These are phyloP conservation scores for Mactromeris polynyma DNA, from an alignment of 2,888 invertebrate species.

Conservation along the genomic window DNA sequence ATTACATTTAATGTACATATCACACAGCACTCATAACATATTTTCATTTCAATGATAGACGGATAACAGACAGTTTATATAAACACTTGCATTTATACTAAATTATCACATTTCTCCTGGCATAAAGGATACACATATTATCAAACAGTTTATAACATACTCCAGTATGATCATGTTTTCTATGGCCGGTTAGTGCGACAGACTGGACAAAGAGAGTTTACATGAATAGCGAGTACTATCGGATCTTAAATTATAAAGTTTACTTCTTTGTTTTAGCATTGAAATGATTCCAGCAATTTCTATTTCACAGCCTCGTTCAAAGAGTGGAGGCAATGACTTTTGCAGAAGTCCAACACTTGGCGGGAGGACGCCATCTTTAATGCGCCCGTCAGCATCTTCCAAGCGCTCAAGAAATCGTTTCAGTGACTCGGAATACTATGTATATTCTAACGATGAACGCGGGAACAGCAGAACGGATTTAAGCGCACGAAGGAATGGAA, in stretches of 20 bases:
- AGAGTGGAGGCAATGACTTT: constrained; percentile 43
- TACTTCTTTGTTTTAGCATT: not conserved
- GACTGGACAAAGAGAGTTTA: no score
- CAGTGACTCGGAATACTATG: constrained; percentile 49
- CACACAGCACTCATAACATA: not conserved
- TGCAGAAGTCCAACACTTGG: constrained; percentile 45
- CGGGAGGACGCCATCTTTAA: constrained; percentile 22
- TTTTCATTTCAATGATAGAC: not conserved
- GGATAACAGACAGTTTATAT: not conserved
- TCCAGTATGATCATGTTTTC: not conserved
- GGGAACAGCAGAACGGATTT: not conserved
- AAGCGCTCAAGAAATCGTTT: constrained; percentile 34
- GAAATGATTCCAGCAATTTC: constrained; percentile 68
- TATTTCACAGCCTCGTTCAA: constrained; percentile 68
- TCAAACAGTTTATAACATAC: not conserved
- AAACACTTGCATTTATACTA: not conserved
- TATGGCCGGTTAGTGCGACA: no score
- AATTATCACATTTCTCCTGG: not conserved
- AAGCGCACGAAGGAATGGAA: not conserved
- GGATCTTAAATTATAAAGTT: no score
- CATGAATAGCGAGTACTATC: no score
- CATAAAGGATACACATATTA: not conserved
- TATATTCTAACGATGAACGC: constrained; percentile 49
- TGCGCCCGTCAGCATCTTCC: not conserved
- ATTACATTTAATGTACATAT: not conserved